Evolutionary conservation across 2,888 invertebrate species (phyloP), one percentile per base, ranked within the genome.

Genomic region (Lissocephala sabroskyi): DNA sequence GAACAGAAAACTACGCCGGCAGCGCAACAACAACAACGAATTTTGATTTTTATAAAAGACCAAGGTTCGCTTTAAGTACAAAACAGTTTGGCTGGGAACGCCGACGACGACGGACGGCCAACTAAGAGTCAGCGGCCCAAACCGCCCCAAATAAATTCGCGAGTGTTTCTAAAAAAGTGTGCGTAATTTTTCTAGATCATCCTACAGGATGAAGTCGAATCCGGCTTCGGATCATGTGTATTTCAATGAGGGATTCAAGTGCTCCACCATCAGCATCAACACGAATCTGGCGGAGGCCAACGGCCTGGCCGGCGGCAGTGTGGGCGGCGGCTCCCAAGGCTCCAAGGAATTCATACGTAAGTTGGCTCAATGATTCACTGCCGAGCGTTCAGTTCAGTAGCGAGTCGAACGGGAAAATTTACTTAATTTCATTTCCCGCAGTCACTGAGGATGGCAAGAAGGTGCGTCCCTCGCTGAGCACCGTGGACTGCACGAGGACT

Each of bases 341-440:
- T 89, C 89, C 62, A 88, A 88, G 65, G 88, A 89, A 61, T 83
- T 85, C 56, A 85, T 85, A 67, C 75, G 85, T 86, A 76, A 83
- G 85, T 81, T 10, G n/a, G n/a, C 17, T 33, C 23, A 23, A 5
- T 23, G 4, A 5, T 23, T 23, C 7, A 23, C 3, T 23, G 4
- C 23, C 23, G n/a, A n/a, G n/a, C n/a, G n/a, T 23, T 23, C 7
- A 23, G 7, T 23, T 23, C n/a, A n/a, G n/a, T 23, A 5, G 23
- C 23, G 7, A 23, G 23, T 5, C 4, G 23, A 23, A 23, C 23
- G 3, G 23, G 7, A 23, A 23, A 23, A 23, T 23, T 30, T n/a
- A n/a, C n/a, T n/a, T n/a, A n/a, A n/a, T n/a, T n/a, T n/a, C n/a
- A n/a, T 19, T 36, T 35, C 1, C 67, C 73, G 1, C 80, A 89